Evolutionary conservation across 2,113 vertebrate genomes (phyloP), one percentile per base, ranked within the genome.

Genomic region (Orthonyx spaldingii): DNA sequence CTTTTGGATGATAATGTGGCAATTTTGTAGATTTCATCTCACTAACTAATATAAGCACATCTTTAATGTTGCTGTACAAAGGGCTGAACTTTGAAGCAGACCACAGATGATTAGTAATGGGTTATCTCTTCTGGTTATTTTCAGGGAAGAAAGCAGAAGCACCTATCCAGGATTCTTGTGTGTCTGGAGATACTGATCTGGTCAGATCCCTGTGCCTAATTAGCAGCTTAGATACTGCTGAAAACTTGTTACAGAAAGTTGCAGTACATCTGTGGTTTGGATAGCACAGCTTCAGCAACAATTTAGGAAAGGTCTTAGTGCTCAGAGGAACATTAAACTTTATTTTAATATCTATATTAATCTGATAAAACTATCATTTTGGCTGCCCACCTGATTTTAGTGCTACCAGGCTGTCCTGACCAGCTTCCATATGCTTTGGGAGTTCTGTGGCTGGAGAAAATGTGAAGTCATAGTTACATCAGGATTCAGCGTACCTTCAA

Each of bases 21-120:
- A 95, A 86, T 96, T 95, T 93, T 55, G 75, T 77, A 96, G 95
- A 95, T 95, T 96, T 83, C 75, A 96, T 96, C 90, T 96, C 55
- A 8, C 39, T 77, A 72, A 64, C 61, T 94, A 85, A 69, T 76
- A 55, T 16, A 90, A 93, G 35, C 30, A 68, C 55, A 44, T 77
- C 80, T 94, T 93, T 59, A 76, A 90, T 95, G 68, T 94, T 96
- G 85, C 42, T 84, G 14, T 89, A 93, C 84, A 91, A 87, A 63
- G 68, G 30, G 46, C 33, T 7, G 3, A 88, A 86, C 78, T 94
- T 94, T 91, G 87, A 96, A 96, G 52, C 33, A 90, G 70, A 91
- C 78, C 89, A 47, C 63, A 91, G 75, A 14, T 69, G 16, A 93
- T 87, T 93, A 87, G 37, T 87, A 69, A 69, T 85, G 46, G 9